phyloP scores from a whole-genome alignment of 2,888 invertebrate genomes.

The Omphaloscelis lunosa region DNA sequence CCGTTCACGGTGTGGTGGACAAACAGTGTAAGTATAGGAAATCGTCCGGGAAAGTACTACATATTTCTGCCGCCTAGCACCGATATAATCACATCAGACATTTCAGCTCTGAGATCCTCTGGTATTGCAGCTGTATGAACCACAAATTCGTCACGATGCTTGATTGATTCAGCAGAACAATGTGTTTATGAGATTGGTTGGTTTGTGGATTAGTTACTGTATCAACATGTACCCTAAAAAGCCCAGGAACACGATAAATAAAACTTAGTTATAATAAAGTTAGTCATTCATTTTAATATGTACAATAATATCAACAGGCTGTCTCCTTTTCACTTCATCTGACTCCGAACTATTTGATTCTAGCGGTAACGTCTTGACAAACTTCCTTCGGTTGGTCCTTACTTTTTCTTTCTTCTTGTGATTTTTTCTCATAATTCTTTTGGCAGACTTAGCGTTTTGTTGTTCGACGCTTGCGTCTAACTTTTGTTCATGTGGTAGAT shows the following conservation, averaged over 20 bases:
- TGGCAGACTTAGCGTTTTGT: slow-evolving; percentile 14
- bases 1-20: too few species aligned
- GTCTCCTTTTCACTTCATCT: slow-evolving; percentile 50
- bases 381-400: slow-evolving; percentile 33
- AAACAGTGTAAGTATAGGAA: too few species aligned
- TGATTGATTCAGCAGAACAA: neutral
- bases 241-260: neutral
- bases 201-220: neutral
- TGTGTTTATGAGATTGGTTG: neutral
- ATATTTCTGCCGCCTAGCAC: too few species aligned
- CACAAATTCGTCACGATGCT: neutral
- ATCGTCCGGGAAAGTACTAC: too few species aligned
- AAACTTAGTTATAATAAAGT: slow-evolving; percentile 5
- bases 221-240: neutral
- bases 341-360: slow-evolving; percentile 50
- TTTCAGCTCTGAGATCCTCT: too few species aligned
- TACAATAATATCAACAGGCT: slow-evolving; percentile 79
- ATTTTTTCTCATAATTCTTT: slow-evolving; percentile 23
- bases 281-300: slow-evolving; percentile 80
- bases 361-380: slow-evolving; percentile 34
- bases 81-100: too few species aligned
- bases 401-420: slow-evolving; percentile 40
- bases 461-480: slow-evolving; percentile 10
- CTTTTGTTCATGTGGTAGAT: neutral
- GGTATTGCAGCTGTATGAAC: too few species aligned